phyloP scores from a whole-genome alignment of 2,888 invertebrate species.

The Acronicta alni region DNA sequence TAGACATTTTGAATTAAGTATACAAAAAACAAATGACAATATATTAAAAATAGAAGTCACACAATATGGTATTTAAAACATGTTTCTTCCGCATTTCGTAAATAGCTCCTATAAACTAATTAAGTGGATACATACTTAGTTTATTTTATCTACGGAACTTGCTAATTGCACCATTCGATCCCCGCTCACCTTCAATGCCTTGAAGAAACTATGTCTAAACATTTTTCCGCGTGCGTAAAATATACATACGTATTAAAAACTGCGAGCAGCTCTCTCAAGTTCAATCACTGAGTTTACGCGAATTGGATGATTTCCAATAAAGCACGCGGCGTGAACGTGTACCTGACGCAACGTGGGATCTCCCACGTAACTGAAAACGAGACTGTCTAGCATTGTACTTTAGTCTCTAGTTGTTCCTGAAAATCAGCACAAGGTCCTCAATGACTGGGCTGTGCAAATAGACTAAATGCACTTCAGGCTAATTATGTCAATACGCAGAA shows the following conservation, averaged over 20 bases:
- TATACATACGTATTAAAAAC: slow-evolving; percentile 5
- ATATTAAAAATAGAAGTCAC: too few species aligned
- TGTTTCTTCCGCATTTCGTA: too few species aligned
- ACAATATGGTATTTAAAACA: too few species aligned
- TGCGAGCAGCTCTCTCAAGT: slow-evolving; percentile 40
- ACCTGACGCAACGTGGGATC: slow-evolving; percentile 49
- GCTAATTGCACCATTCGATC: neutral
- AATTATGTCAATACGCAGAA: slow-evolving; percentile 33
- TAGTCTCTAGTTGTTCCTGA: slow-evolving; percentile 42
- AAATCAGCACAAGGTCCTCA: slow-evolving; percentile 50
- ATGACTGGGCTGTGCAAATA: slow-evolving; percentile 36
- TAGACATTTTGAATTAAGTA: too few species aligned
- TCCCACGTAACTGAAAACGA: slow-evolving; percentile 52
- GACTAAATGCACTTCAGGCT: slow-evolving; percentile 18
- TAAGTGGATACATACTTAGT: too few species aligned
- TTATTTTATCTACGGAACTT: neutral
- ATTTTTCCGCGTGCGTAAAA: slow-evolving; percentile 27
- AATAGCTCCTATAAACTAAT: too few species aligned
- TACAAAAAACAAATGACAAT: too few species aligned
- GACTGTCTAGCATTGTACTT: slow-evolving; percentile 39
- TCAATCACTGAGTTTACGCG: slow-evolving; percentile 50
- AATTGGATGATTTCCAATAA: slow-evolving; percentile 53
- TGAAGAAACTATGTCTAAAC: slow-evolving; percentile 15
- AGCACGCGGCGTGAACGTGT: slow-evolving; percentile 50
- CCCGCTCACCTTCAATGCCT: slow-evolving; percentile 2